These are phyloP conservation scores for Drosophila melanosoma DNA, from an alignment of 2,888 invertebrate genomes.

Conservation along the genomic window DNA sequence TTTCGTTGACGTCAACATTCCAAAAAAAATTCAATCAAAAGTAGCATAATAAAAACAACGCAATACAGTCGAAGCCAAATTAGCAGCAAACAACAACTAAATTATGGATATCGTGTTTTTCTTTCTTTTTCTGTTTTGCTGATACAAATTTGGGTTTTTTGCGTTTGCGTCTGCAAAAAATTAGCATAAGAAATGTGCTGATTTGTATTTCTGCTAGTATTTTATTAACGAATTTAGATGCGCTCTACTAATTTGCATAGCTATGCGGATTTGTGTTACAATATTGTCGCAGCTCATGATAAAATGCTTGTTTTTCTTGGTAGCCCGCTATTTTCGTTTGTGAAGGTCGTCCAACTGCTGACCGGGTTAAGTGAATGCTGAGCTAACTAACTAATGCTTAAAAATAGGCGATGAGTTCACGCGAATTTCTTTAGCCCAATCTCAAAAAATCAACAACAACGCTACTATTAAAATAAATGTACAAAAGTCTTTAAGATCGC, in stretches of 20 bases:
- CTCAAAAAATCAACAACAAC: conserved; percentile 3
- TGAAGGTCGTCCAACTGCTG: conserved; percentile 76
- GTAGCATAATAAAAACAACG: conserved; percentile 44
- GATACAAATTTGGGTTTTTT: conserved; percentile 49
- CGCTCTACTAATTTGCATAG: conserved; percentile 68
- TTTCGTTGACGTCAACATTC: conserved; percentile 65
- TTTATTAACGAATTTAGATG: conserved; percentile 46
- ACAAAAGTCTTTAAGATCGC: conserved; percentile 37
- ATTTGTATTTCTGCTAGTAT: conserved; percentile 40
- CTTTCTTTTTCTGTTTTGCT: conserved; percentile 47
- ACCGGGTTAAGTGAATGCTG: conserved; percentile 41
- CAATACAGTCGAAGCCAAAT: conserved; percentile 50
- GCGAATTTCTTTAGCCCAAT: conserved; percentile 34
- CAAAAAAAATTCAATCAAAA: conserved; percentile 29
- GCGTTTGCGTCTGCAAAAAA: conserved; percentile 69
- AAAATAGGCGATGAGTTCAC: conserved; percentile 78
- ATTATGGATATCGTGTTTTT: conserved; percentile 35
- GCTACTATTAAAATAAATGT: conserved; percentile 25
- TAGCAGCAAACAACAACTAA: conserved; percentile 45
- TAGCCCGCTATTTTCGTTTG: conserved; percentile 7
- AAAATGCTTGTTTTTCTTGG: conserved; percentile 46
- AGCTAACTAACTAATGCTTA: conserved; percentile 49
- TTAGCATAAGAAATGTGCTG: conserved; percentile 81
- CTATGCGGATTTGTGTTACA: conserved; percentile 76
- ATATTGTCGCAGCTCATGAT: conserved; percentile 48